Conservation (phyloP, 1,140 invertebrate species). For the Gryon sp. region DNA sequence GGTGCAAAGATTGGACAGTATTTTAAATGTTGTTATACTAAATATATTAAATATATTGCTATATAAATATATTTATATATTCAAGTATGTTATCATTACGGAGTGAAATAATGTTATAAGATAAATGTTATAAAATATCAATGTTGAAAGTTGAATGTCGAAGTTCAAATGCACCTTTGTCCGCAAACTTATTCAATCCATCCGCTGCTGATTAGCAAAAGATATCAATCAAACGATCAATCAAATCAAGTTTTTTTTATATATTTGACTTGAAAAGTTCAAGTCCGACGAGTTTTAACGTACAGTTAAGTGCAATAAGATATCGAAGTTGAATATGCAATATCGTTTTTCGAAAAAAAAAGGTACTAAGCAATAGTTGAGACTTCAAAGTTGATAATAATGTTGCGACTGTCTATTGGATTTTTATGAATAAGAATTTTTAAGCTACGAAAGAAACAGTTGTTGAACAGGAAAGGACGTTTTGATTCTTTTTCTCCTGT, state of each 20-base stretch:
- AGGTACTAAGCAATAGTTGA: constrained; percentile 35
- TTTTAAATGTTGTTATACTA: too few relatives aligned
- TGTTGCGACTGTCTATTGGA: constrained; percentile 27
- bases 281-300: constrained; percentile 4
- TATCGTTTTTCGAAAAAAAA: constrained; percentile 12
- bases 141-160: too few relatives aligned
- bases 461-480: constrained; percentile 44
- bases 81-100: too few relatives aligned
- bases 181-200: not conserved
- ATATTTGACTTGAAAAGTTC: not conserved
- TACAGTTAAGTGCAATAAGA: constrained; percentile 46
- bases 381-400: constrained; percentile 27
- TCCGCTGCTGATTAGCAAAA: constrained; percentile 14
- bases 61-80: too few relatives aligned
- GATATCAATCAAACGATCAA: constrained; percentile 27
- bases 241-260: constrained; percentile 38
- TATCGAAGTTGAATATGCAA: constrained; percentile 6
- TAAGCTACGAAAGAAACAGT: constrained; percentile 23
- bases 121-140: not conserved
- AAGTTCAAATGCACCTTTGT: constrained; percentile 15
- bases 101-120: too few relatives aligned
- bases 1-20: too few relatives aligned
- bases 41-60: too few relatives aligned
- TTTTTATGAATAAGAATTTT: constrained; percentile 20
- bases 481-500: constrained; percentile 48